A percentile compares a stretch with the other conserved stretches of the same genome.
phyloP scores from a whole-genome alignment of 2,797 vertebrate species.

The Chanos chanos region DNA sequence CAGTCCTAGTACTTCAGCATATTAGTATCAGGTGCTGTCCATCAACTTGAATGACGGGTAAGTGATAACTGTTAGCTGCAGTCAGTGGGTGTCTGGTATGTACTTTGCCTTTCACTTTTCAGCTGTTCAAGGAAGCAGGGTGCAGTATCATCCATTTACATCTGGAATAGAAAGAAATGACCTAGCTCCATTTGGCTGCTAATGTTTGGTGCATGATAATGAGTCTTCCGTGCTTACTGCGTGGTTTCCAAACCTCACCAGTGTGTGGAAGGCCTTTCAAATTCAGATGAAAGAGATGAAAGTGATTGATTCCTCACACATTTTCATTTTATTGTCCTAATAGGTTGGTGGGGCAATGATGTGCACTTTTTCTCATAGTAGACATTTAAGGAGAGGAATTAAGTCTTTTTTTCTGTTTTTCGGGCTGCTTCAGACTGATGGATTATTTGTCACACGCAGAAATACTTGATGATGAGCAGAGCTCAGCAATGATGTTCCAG shows the following conservation, averaged over 20 bases:
- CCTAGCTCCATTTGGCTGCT: conserved; percentile 26
- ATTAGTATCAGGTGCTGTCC: conserved; percentile 26
- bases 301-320: not conserved
- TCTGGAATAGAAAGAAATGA: conserved; percentile 37
- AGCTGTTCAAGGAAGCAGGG: conserved; percentile 20
- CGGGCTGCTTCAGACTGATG: not conserved
- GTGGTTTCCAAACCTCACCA: conserved; percentile 3
- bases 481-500: conserved; percentile 55
- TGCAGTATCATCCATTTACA: conserved; percentile 31
- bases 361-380: not conserved
- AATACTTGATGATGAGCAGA: conserved; percentile 59
- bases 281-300: not conserved
- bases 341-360: not conserved
- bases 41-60: conserved; percentile 20
- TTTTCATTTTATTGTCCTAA: conserved; percentile 1
- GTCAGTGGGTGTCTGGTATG: conserved; percentile 31
- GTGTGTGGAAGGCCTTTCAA: not conserved
- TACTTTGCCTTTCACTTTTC: conserved; percentile 15
- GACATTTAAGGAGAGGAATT: not conserved
- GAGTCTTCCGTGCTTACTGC: not conserved
- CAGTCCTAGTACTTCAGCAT: conserved; percentile 22
- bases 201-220: conserved; percentile 36
- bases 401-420: not conserved
- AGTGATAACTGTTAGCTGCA: conserved; percentile 33
- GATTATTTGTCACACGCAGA: conserved; percentile 56